Evolutionary conservation across 2,113 vertebrate species (phyloP).

Genomic region (Axis porcinus): DNA sequence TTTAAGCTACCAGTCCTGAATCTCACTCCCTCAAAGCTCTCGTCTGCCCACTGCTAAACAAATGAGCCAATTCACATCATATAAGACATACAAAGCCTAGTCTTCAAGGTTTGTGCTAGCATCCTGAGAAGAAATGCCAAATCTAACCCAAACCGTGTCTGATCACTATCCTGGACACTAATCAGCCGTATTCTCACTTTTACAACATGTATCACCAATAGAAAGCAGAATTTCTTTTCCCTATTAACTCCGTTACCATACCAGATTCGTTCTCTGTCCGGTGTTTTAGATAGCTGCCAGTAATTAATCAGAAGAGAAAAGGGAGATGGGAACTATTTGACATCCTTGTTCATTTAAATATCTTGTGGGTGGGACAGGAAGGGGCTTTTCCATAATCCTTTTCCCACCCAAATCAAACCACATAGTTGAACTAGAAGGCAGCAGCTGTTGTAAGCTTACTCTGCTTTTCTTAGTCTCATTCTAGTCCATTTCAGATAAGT

Average conservation of each 20-base stretch:
- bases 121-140: neutral
- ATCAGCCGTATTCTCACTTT: neutral
- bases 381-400: neutral
- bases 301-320: neutral
- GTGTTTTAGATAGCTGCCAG: neutral
- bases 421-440: neutral
- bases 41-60: neutral
- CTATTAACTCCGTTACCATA: neutral
- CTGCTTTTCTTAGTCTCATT: neutral
- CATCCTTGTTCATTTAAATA: neutral
- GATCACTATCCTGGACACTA: neutral
- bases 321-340: neutral
- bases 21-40: neutral
- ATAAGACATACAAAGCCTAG: neutral
- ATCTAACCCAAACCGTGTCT: neutral
- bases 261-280: neutral
- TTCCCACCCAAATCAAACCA: neutral
- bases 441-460: neutral
- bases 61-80: neutral
- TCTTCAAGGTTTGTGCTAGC: neutral
- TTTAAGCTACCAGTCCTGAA: neutral
- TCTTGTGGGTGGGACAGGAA: neutral
- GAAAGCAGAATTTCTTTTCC: neutral
- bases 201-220: rapidly evolving
- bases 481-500: neutral